Evolutionary conservation across 1,140 invertebrate species (phyloP).

Genomic region (Caenorhabditis brenneri): DNA sequence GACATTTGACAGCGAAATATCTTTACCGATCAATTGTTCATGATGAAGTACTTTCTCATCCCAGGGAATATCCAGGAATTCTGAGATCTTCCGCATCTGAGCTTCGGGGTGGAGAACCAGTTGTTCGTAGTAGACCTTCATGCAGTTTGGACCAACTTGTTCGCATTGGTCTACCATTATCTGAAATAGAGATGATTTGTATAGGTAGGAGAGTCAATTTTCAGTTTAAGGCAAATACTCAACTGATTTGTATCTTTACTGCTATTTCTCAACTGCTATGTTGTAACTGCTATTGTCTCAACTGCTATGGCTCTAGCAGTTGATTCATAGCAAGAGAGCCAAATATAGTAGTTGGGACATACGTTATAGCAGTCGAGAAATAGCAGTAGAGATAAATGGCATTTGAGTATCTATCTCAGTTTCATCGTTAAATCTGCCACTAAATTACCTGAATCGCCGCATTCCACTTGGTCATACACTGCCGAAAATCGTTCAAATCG

Average conservation of each 20-base stretch:
- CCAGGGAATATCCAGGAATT: constrained; percentile 91
- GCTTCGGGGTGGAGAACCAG: constrained; percentile 88
- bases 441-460: constrained; percentile 81
- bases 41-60: constrained; percentile 94
- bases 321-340: no score
- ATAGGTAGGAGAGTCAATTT: no score
- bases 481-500: constrained; percentile 85
- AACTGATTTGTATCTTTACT: no score
- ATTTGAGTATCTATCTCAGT: constrained; percentile 91
- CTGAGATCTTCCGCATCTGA: constrained; percentile 87
- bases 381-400: no score
- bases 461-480: constrained; percentile 78
- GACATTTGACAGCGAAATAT: constrained; percentile 78
- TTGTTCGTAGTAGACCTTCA: constrained; percentile 84
- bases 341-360: no score
- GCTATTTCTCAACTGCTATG: no score
- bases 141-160: constrained; percentile 29
- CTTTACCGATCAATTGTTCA: constrained; percentile 87
- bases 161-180: constrained; percentile 90
- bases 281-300: no score
- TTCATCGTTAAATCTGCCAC: no score
- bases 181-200: no score
- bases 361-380: no score
- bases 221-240: no score
- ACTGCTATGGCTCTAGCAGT: no score